Base-by-base conservation (phyloP, 2,113 vertebrate species). In the Malurus alboscapulatus region DNA sequence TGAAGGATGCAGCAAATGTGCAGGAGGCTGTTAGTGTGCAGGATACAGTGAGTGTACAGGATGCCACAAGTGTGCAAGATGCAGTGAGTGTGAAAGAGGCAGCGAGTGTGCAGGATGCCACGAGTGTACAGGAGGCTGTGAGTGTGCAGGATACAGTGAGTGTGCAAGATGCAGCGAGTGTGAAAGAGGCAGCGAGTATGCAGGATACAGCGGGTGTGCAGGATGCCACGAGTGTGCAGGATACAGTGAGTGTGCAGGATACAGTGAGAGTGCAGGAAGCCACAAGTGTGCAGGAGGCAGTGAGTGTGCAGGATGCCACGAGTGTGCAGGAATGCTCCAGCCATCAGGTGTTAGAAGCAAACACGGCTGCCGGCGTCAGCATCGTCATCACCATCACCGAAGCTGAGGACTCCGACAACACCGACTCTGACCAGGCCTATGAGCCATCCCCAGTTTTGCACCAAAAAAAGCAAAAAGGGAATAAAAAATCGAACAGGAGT, bases 301-400 rank as follows among this genome's bases (percentile, higher is more conserved):
- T 0, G 2, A 36, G 12, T 22, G 42, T 27, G 12, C 2, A 55
- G 11, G 61, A 54, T 0, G 24, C 53, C 58, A 26, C 4, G 0
- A 51, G 32, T 7, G 45, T 59, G 32, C 83, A 91, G 92, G 94
- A 83, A 86, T 84, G 90, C 88, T 88, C 90, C 68, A 42, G 61
- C 63, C 87, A 44, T 18, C 90, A 83, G 34, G 67, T 45, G 22
- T 59, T 74, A 14, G 97, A 97, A 91, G 95, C 94, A 66, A 96
- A 75, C 8, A 12, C 40, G 16, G 88, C 79, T 0, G 0, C 81
- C 3, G 82, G 96, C 29, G 66, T 96, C 15, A 79, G 97, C 91
- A 98, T 98, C 1, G 80, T 98, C 82, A 98, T 98, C 72, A 98
- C 97, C 12, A 95, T 98, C 95, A 98, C 98, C 0, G 97, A 98